Evolutionary conservation across 2,113 vertebrate genomes (phyloP), one percentile per base, ranked within the genome.

Genomic region (Pedionomus torquatus): DNA sequence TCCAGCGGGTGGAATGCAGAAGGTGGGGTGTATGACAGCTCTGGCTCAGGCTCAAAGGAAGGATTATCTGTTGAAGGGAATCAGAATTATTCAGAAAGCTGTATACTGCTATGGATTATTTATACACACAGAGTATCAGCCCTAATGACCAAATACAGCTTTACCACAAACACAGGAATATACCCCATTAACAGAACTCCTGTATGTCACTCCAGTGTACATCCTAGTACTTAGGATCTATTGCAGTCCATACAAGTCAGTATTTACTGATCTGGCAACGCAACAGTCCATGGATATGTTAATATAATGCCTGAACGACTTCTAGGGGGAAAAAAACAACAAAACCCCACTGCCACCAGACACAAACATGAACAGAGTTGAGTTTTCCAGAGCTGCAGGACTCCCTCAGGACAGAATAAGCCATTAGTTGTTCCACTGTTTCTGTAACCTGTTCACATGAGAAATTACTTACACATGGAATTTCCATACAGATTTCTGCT

Each of bases 1-100:
- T 68, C 17, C 16, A 39, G 26, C 10, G 11, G 37, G 12, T 43
- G 35, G 54, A 31, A 63, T 33, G 61, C 7, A 18, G 90, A 43
- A 44, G 39, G 35, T 30, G 57, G 21, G 39, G 10, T 76, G 51
- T 90, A 26, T 17, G 11, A 24, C 58, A 81, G 33, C 5, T 96
- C 95, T 41, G 64, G 51, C 80, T 97, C 96, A 66, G 54, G 86
- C 55, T 94, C 87, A 85, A 95, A 98, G 66, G 97, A 94, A 89
- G 69, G 83, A 83, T 97, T 97, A 72, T 91, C 98, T 98, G 61
- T 52, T 52, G 43, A 84, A 92, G 41, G 20, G 15, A 83, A 95
- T 33, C 41, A 89, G 82, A 95, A 68, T 83, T 55, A 94, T 8
- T 83, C 24, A n/a, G n/a, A 17, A 69, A 72, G 14, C 16, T 51